Evolutionary conservation across 2,113 vertebrate genomes (phyloP).

Genomic region (Protobothrops mucrosquamatus): DNA sequence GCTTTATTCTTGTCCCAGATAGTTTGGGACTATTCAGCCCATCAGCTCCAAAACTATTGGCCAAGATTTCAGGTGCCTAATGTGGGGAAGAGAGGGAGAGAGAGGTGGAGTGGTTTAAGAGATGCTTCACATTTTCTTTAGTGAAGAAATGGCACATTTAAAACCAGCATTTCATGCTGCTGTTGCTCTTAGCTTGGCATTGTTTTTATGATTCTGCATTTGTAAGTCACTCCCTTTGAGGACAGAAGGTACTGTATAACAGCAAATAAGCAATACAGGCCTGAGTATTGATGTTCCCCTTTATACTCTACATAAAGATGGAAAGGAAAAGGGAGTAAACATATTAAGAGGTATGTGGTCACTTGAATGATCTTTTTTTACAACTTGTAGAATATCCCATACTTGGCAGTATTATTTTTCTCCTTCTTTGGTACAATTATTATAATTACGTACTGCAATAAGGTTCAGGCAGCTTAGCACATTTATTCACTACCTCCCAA

Average conservation of each 20-base stretch:
- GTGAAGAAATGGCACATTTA: background rate
- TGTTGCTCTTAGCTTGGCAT: background rate
- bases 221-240: background rate
- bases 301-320: background rate
- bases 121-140: background rate
- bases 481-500: background rate
- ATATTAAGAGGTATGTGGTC: background rate
- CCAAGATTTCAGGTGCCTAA: background rate
- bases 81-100: background rate
- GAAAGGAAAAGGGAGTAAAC: background rate
- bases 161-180: background rate
- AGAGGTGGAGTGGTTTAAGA: background rate
- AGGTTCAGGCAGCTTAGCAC: background rate
- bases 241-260: background rate
- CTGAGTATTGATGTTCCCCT: background rate
- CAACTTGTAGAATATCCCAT: background rate
- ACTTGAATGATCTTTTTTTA: background rate
- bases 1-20: background rate
- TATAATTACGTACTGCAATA: background rate
- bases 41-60: background rate
- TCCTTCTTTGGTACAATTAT: background rate
- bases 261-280: background rate
- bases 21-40: background rate
- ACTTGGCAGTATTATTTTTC: background rate
- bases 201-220: background rate